Evolutionary conservation across 2,113 vertebrate genomes (phyloP), one percentile per base, ranked within the genome.

Genomic region (Oryzias curvinotus): DNA sequence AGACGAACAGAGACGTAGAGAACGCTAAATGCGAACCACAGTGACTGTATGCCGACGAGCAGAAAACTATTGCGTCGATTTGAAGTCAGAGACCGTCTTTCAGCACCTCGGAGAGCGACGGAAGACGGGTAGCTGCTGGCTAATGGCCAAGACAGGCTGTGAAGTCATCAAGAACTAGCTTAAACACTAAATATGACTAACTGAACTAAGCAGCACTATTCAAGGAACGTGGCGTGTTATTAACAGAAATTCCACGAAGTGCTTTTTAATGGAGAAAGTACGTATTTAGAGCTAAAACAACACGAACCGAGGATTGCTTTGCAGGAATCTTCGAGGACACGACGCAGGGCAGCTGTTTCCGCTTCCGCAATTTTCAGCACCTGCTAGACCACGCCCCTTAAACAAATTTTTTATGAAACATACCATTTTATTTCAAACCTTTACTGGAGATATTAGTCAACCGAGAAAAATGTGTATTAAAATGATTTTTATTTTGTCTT

Each of bases 71-170:
- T 0, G 5, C 3, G 1, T 71, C 54, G 25, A 36, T 36, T 36
- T 54, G 6, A 19, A 43, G 47, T 14, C 12, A 7, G 2, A 0
- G 6, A 10, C 17, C 13, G 67, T n/a, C 47, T 82, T 86, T 84
- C 85, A 90, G 88, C 1, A 90, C 88, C 87, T 68, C 65, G 87
- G 88, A 89, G 28, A 90, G 88, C 78, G 85, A 77, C 78, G 1
- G 70, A 59, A 76, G 70, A 66, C 70, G 49, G 5, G 2, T 26
- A 53, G 53, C 68, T 30, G 44, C 36, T 45, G 65, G 87, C 78
- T 84, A 79, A 72, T 65, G 28, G 52, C 17, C 45, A n/a, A 52
- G 43, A 61, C 18, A 0, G 21, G 57, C 3, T 62, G 66, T 52
- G 65, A 61, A 67, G 58, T 48, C 13, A 28, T 68, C 53, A 7